Percentiles rank a stretch among this genome's conserved stretches.
phyloP scores from a whole-genome alignment of 1,140 invertebrate genomes.

The Rhizoglyphus robini region DNA sequence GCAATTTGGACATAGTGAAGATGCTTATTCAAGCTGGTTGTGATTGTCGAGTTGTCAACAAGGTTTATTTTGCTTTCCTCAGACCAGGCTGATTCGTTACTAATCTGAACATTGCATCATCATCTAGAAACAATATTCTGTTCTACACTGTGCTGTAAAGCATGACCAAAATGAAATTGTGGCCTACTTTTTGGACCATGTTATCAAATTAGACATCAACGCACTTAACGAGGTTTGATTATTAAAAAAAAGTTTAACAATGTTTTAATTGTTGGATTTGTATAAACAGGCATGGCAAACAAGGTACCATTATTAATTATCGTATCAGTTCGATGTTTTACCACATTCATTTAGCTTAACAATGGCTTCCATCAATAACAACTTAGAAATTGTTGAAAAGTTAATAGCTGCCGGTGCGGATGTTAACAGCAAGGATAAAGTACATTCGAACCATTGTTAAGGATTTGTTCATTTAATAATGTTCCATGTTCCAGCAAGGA shows the following conservation, averaged over 20 bases:
- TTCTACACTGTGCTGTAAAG: slow-evolving; percentile 52
- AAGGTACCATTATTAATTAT: too few relatives aligned
- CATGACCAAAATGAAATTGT: slow-evolving; percentile 48
- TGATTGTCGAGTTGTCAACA: slow-evolving; percentile 54
- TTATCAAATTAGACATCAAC: slow-evolving; percentile 46
- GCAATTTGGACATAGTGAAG: slow-evolving; percentile 55
- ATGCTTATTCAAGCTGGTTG: slow-evolving; percentile 57
- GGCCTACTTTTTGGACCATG: slow-evolving; percentile 43
- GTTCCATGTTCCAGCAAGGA: slow-evolving; percentile 44
- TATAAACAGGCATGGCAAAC: slow-evolving; percentile 5
- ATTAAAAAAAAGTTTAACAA: background rate
- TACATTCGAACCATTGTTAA: slow-evolving; percentile 23
- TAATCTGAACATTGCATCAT: background rate
- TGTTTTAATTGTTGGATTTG: background rate
- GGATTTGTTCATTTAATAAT: background rate
- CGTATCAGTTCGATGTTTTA: too few relatives aligned
- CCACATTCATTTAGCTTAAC: too few relatives aligned
- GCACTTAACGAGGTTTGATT: slow-evolving; percentile 39
- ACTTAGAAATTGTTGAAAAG: slow-evolving; percentile 33
- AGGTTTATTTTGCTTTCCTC: slow-evolving; percentile 36
- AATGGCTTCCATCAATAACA: slow-evolving; percentile 34
- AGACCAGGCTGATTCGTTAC: too few relatives aligned
- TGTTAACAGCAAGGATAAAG: slow-evolving; percentile 35
- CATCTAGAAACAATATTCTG: slow-evolving; percentile 49
- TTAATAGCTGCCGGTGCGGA: slow-evolving; percentile 34